phyloP scores from a whole-genome alignment of 2,113 vertebrate species.

The Artemisiospiza belli region DNA sequence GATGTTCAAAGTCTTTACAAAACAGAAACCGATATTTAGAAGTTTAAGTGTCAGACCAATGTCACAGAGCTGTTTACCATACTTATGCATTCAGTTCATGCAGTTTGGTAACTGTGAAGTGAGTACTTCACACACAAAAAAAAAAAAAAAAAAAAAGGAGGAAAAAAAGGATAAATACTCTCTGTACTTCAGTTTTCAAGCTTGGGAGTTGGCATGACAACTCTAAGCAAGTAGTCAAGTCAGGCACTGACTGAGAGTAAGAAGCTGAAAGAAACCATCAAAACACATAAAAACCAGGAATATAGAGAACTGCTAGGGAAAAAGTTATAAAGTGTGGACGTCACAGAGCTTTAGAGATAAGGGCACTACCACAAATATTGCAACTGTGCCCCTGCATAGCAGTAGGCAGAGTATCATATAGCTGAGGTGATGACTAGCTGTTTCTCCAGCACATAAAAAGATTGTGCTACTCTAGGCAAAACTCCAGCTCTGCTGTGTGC shows the following conservation, averaged over 20 bases:
- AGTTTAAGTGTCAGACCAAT: neutral
- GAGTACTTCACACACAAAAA: neutral
- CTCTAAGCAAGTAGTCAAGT: slow-evolving; percentile 59
- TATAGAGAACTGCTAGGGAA: neutral
- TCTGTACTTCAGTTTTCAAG: slow-evolving; percentile 28
- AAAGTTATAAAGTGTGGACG: neutral
- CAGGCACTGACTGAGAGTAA: neutral
- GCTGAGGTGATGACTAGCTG: slow-evolving; percentile 23
- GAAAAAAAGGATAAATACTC: neutral
- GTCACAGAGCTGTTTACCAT: neutral
- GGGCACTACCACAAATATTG: neutral
- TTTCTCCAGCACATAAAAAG: slow-evolving; percentile 8
- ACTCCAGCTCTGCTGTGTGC: slow-evolving; percentile 44
- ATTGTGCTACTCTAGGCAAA: slow-evolving; percentile 55
- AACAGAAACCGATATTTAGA: neutral
- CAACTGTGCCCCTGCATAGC: neutral
- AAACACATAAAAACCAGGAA: neutral
- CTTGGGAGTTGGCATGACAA: slow-evolving; percentile 66
- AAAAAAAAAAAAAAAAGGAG: neutral
- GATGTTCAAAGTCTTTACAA: neutral
- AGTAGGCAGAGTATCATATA: slow-evolving; percentile 33
- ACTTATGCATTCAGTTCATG: slow-evolving; percentile 62
- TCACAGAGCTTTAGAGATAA: neutral
- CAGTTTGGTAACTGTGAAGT: slow-evolving; percentile 61
- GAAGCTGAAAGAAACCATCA: neutral